A percentile compares a stretch with the other conserved stretches of the same genome.
phyloP scores from a whole-genome alignment of 1,140 invertebrate species.

The Drosophila persimilis region DNA sequence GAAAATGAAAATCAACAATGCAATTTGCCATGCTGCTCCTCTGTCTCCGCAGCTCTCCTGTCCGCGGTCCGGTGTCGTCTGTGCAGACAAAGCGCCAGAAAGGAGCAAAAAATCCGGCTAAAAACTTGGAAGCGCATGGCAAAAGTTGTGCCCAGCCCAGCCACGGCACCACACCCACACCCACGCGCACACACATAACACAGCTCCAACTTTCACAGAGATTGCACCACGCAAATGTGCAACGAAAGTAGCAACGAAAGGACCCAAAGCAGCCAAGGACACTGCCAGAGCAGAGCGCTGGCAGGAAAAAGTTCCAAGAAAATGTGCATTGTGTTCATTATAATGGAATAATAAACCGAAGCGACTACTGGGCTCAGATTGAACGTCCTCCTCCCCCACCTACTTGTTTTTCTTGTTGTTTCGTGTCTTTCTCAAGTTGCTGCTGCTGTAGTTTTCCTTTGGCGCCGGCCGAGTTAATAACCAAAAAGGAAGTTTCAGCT shows the following conservation, averaged over 20 bases:
- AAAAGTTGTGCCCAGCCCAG: conserved; percentile 50
- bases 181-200: neutral
- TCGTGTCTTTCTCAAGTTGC: conserved; percentile 37
- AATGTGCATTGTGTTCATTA: conserved; percentile 78
- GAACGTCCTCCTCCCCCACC: conserved; percentile 5
- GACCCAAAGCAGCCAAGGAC: conserved; percentile 30
- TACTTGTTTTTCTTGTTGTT: conserved; percentile 25
- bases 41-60: conserved; percentile 13
- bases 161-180: conserved; percentile 15
- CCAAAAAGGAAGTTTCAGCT: conserved; percentile 45
- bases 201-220: conserved; percentile 39
- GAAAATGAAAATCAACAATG: conserved; percentile 81
- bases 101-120: conserved; percentile 40
- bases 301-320: conserved; percentile 64
- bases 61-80: conserved; percentile 12
- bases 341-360: conserved; percentile 78
- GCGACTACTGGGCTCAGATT: conserved; percentile 47
- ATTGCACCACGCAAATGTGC: conserved; percentile 75
- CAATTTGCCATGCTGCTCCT: conserved; percentile 72
- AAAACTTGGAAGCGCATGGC: conserved; percentile 62
- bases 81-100: conserved; percentile 13
- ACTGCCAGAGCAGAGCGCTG: conserved; percentile 3
- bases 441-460: conserved; percentile 26
- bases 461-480: conserved; percentile 33
- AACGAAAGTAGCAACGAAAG: conserved; percentile 61